These are phyloP conservation scores for Zophobas atratus DNA, from an alignment of 1,140 invertebrate genomes.

Conservation along the genomic window DNA sequence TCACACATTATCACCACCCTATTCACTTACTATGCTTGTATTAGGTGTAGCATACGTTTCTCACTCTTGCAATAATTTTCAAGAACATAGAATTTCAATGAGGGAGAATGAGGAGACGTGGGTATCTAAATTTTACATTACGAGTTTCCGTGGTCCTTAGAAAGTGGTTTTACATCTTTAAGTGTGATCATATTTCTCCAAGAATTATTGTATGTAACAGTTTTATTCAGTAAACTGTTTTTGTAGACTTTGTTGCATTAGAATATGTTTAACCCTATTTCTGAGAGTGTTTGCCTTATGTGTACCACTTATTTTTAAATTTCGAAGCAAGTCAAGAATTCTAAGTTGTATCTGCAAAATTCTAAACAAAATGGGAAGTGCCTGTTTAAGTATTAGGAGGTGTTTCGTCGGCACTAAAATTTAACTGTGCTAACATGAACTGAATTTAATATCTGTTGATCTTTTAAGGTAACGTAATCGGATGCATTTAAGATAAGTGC, in stretches of 20 bases:
- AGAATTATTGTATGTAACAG: conserved; percentile 25
- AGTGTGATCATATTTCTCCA: conserved; percentile 9
- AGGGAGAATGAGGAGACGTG: conserved; percentile 20
- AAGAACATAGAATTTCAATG: conserved; percentile 31
- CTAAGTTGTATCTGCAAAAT: too few species aligned
- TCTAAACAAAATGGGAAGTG: too few species aligned
- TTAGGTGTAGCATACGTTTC: neutral
- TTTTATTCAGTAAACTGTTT: conserved; percentile 8
- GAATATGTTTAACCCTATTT: too few species aligned
- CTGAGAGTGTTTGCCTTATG: too few species aligned
- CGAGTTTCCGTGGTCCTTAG: conserved; percentile 14
- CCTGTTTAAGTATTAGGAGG: too few species aligned
- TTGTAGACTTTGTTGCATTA: neutral
- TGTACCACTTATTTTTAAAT: too few species aligned
- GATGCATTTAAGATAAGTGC: conserved; percentile 11
- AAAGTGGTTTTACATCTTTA: conserved; percentile 20
- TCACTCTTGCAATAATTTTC: conserved; percentile 15
- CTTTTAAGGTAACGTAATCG: neutral
- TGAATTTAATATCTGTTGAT: conserved; percentile 11
- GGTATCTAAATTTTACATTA: conserved; percentile 32
- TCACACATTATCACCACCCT: too few species aligned
- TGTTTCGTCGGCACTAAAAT: neutral
- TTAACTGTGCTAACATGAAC: conserved; percentile 8
- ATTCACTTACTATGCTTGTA: neutral
- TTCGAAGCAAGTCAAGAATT: too few species aligned